A percentile compares a stretch with the other conserved stretches of the same genome.
phyloP scores from a whole-genome alignment of 2,113 vertebrate species.

The Hiodon alosoides region DNA sequence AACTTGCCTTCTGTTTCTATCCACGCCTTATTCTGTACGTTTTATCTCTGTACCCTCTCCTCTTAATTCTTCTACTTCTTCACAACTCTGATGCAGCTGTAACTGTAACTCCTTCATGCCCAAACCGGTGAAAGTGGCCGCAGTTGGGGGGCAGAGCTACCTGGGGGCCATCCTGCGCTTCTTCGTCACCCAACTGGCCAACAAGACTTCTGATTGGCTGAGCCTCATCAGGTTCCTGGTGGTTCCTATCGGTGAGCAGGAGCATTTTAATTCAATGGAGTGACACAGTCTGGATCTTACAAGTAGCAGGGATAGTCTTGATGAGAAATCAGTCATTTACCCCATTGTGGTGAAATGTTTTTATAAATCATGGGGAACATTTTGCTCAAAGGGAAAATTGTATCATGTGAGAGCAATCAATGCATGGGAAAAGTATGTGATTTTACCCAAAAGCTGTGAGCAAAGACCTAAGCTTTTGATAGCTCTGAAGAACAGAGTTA shows the following conservation, averaged over 20 bases:
- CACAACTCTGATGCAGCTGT: constrained; percentile 57
- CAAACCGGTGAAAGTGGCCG: constrained; percentile 76
- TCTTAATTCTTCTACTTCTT: constrained; percentile 14
- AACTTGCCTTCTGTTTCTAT: background rate
- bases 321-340: no score
- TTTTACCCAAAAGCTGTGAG: no score
- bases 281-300: no score
- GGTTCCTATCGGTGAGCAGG: constrained; percentile 72
- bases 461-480: no score
- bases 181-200: constrained; percentile 82
- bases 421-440: no score
- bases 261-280: no score
- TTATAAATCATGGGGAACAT: no score
- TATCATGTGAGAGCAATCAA: no score
- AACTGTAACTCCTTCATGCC: constrained; percentile 87
- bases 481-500: no score
- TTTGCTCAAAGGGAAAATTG: no score
- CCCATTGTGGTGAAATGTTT: no score
- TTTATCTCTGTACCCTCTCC: background rate
- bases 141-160: constrained; percentile 77
- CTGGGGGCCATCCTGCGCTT: constrained; percentile 80
- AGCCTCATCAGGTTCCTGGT: constrained; percentile 82
- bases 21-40: background rate
- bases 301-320: no score
- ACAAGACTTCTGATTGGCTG: constrained; percentile 85